Base-by-base conservation (phyloP, 2,888 invertebrate genomes). In the Dasypogon diadema region DNA sequence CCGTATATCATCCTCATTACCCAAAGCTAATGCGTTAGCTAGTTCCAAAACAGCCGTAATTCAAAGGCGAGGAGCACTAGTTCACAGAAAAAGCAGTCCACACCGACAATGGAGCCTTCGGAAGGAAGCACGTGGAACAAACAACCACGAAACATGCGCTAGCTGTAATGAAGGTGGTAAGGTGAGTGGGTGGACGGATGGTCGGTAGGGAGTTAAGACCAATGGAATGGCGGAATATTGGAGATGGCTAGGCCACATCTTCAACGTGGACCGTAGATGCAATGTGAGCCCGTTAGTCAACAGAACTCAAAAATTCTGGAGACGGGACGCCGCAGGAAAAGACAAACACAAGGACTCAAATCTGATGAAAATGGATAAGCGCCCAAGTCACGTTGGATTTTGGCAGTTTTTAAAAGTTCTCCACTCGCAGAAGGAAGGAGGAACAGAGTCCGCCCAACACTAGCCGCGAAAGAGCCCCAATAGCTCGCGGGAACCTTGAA, bases 1-100 rank as follows among this genome's bases (percentile, higher is more conserved):
- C 73, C 77, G 75, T 77, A 74, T 75, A 77, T 77, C 77, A 77
- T 77, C 56, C 65, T 74, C 75, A 73, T 76, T 56, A 74, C 73
- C 48, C 37, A 46, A 60, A 60, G 51, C 60, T 48, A 60, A 74
- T 60, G 37, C 22, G 60, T 58, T 74, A 60, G 26, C 56, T 74
- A 56, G 56, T 26, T 22, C 30, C 18, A 51, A 73, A 56, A 37
- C 42, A 56, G 56, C 56, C 55, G 73, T 73, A 58, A 73, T 46
- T 73, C 73, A 73, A 73, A 58, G 54, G 54, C 73, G 73, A 73
- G 73, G n/a, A 58, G 22, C 56, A 18, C 1, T 26, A 8, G n/a
- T 55, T 21, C 58, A 73, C 56, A 46, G 73, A 73, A 73, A 73
- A 73, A 73, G 56, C 73, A 73, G 18, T 14, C 30, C 21, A 55